phyloP scores from a whole-genome alignment of 2,113 vertebrate species.

The Corythoichthys intestinalis region DNA sequence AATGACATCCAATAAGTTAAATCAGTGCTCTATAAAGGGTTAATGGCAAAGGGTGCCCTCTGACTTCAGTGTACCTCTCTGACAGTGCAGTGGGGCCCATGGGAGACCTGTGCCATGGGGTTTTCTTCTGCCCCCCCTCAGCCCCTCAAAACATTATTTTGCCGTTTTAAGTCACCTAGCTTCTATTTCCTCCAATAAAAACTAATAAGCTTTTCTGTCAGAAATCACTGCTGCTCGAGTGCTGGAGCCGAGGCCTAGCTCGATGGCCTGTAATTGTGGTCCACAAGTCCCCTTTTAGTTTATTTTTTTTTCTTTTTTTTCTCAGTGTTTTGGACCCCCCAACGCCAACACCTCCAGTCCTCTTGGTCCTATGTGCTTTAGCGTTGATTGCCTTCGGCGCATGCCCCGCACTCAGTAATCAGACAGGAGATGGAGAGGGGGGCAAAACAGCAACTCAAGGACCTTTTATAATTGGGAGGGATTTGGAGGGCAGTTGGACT shows the following conservation, averaged over 20 bases:
- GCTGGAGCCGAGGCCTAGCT: conserved; percentile 61
- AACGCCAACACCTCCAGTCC: conserved; percentile 17
- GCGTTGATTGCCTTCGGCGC: conserved; percentile 71
- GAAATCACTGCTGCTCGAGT: conserved; percentile 73
- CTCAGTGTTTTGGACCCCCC: conserved; percentile 58
- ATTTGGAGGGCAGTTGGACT: conserved; percentile 66
- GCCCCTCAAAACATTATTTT: conserved; percentile 55
- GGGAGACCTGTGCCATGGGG: conserved; percentile 68
- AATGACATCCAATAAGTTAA: too few relatives aligned
- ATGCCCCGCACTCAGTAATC: conserved; percentile 73
- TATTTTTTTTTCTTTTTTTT: conserved; percentile 49
- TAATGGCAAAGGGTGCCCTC: conserved; percentile 16
- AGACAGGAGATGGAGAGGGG: conserved; percentile 63
- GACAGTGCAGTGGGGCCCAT: conserved; percentile 68
- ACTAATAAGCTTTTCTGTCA: conserved; percentile 79
- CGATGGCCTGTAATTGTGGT: conserved; percentile 74
- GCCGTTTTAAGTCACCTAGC: conserved; percentile 78
- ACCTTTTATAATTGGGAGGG: conserved; percentile 74
- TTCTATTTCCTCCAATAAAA: conserved; percentile 83
- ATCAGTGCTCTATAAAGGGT: too few relatives aligned
- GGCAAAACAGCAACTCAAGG: conserved; percentile 72
- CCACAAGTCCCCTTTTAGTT: conserved; percentile 65
- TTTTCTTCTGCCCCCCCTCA: conserved; percentile 39
- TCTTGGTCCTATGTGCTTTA: conserved; percentile 61
- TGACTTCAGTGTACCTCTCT: conserved; percentile 51